Percentiles rank a stretch among this genome's conserved stretches.
These are phyloP conservation scores for Ctenicera cuprea DNA, from an alignment of 2,888 invertebrate genomes.

Conservation along the genomic window DNA sequence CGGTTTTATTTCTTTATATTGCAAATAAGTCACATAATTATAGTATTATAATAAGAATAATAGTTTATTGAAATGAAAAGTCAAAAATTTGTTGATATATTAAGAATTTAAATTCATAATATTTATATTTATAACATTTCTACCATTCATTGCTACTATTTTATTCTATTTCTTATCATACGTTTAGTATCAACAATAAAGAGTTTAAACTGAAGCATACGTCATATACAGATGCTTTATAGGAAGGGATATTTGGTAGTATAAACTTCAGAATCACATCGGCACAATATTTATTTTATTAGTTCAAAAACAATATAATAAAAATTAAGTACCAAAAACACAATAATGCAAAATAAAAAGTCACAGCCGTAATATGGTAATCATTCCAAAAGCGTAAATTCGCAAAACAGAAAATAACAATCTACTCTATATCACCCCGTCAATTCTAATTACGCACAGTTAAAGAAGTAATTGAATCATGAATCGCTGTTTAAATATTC, in stretches of 20 bases:
- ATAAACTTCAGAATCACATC: constrained; percentile 30
- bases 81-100: too few species aligned
- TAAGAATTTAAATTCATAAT: too few species aligned
- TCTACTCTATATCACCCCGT: constrained; percentile 15
- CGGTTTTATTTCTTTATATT: too few species aligned
- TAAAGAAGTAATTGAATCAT: background rate
- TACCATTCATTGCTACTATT: too few species aligned
- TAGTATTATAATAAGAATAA: too few species aligned
- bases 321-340: constrained; percentile 40
- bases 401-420: constrained; percentile 26
- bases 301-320: constrained; percentile 36
- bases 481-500: constrained; percentile 49
- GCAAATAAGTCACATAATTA: too few species aligned
- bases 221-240: too few species aligned
- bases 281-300: constrained; percentile 33
- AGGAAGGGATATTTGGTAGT: background rate
- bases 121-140: too few species aligned
- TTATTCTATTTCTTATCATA: too few species aligned
- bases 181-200: too few species aligned
- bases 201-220: too few species aligned
- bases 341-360: constrained; percentile 37
- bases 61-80: too few species aligned
- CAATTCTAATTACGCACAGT: constrained; percentile 11
- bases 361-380: constrained; percentile 46
- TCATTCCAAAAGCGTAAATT: constrained; percentile 29